A percentile compares a stretch with the other conserved stretches of the same genome.
phyloP scores from a whole-genome alignment of 2,797 vertebrate species.

The Pseudocheirus occidentalis region DNA sequence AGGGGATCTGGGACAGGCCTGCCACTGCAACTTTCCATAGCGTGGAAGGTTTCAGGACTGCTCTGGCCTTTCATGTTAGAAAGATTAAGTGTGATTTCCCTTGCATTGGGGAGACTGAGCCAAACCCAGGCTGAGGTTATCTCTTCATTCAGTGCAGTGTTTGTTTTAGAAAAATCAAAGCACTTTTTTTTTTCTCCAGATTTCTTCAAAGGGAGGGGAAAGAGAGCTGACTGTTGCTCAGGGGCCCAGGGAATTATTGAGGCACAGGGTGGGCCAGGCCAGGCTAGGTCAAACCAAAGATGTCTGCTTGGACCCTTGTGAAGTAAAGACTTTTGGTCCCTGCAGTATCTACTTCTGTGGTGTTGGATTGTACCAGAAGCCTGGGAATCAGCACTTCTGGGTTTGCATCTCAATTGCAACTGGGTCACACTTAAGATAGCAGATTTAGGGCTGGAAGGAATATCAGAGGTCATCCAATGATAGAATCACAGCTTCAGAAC shows the following conservation, averaged over 20 bases:
- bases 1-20: neutral
- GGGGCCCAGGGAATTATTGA: neutral
- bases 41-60: accelerated
- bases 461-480: neutral
- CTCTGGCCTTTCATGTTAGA: neutral
- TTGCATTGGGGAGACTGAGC: constrained; percentile 24
- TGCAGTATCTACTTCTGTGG: neutral
- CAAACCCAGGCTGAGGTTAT: constrained; percentile 52
- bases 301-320: neutral
- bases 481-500: neutral
- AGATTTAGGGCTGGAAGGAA: neutral
- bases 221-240: neutral
- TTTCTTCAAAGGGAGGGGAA: constrained; percentile 63
- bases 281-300: neutral
- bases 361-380: no score
- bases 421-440: neutral
- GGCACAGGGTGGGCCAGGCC: neutral
- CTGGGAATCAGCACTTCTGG: neutral
- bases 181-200: neutral
- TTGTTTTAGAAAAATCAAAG: constrained; percentile 77
- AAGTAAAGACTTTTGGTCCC: neutral
- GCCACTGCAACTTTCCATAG: neutral
- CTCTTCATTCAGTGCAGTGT: constrained; percentile 41
- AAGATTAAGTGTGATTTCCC: constrained; percentile 80
- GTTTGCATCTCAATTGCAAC: accelerated